phyloP scores from a whole-genome alignment of 2,888 invertebrate species.

The Napeogenes sylphis region DNA sequence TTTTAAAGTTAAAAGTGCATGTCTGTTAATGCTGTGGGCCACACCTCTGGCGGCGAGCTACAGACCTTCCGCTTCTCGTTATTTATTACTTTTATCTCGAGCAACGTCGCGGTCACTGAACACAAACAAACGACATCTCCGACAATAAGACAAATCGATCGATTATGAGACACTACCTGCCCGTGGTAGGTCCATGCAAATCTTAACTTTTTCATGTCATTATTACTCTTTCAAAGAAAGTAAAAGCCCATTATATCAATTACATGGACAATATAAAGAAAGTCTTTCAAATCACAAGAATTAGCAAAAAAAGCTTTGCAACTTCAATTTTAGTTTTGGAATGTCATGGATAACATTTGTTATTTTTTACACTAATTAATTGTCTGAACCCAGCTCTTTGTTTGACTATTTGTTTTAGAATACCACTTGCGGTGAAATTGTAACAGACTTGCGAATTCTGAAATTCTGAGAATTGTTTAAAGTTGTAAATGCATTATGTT shows the following conservation, averaged over 20 bases:
- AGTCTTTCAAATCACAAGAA: conserved; percentile 51
- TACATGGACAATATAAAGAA: conserved; percentile 62
- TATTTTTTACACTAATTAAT: conserved; percentile 67
- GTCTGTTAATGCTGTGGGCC: conserved; percentile 53
- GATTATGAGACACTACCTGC: conserved; percentile 74
- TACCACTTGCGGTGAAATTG: conserved; percentile 68
- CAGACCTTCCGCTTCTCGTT: conserved; percentile 71
- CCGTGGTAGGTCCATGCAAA: conserved; percentile 61
- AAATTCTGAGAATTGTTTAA: conserved; percentile 6
- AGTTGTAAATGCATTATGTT: neutral
- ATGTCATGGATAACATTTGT: conserved; percentile 63
- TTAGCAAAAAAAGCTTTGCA: conserved; percentile 37
- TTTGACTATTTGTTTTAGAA: conserved; percentile 58
- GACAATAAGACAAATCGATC: conserved; percentile 76
- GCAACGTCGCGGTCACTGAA: conserved; percentile 69
- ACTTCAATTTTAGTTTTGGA: conserved; percentile 62
- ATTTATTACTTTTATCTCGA: conserved; percentile 76
- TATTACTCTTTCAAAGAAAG: conserved; percentile 61
- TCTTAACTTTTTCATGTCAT: conserved; percentile 53
- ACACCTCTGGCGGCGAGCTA: conserved; percentile 64
- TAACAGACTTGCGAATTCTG: conserved; percentile 41
- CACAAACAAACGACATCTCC: conserved; percentile 72
- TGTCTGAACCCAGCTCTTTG: conserved; percentile 50
- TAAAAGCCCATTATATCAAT: conserved; percentile 71
- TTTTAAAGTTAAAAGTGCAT: conserved; percentile 32